Base-by-base conservation (phyloP, 2,888 invertebrate genomes). In the Bibio marci region DNA sequence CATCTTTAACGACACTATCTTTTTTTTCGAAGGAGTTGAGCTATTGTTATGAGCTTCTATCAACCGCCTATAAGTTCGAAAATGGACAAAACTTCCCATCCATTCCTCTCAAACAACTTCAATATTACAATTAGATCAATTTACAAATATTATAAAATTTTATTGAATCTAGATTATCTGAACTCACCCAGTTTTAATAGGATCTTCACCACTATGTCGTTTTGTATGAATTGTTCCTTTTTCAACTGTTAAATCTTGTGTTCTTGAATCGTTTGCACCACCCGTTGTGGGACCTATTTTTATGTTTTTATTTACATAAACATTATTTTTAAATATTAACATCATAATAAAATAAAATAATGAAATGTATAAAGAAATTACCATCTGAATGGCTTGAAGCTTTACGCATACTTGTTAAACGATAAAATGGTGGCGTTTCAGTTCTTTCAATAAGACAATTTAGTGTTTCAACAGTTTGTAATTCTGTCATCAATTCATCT, bases 181-280 rank as follows among this genome's bases (percentile, higher is more conserved):
- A n/a, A n/a, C n/a, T n/a, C 50, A 74, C 79, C 77, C 76, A 15
- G 73, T 71, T 61, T 85, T 86, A 10, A 80, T 73, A 1, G 83
- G 85, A 62, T 87, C 86, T 55, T 87, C 87, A 11, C 86, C 86
- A 49, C 85, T 85, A 54, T 87, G 92, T 18, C 95, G 67, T 60
- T 95, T 95, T 0, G 94, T 95, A 62, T 95, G 95, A 47, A 95
- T 88, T 2, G 91, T 92, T 35, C 94, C 95, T 54, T 90, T 88
- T 59, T 91, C 87, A 0, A 88, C 81, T 1, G 79, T 57, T 48
- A 62, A 46, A 42, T 62, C 62, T 40, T 61, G 62, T 26, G 59
- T 52, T n/a, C 63, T 55, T 3, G 62, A 59, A 46, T 63, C 63
- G 43, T 62, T 62, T 18, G 59, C 59, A 0, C 58, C 58, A 18